Evolutionary conservation across 2,888 invertebrate species (phyloP), one percentile per base, ranked within the genome.

Genomic region (Microctonus aethiopoides): DNA sequence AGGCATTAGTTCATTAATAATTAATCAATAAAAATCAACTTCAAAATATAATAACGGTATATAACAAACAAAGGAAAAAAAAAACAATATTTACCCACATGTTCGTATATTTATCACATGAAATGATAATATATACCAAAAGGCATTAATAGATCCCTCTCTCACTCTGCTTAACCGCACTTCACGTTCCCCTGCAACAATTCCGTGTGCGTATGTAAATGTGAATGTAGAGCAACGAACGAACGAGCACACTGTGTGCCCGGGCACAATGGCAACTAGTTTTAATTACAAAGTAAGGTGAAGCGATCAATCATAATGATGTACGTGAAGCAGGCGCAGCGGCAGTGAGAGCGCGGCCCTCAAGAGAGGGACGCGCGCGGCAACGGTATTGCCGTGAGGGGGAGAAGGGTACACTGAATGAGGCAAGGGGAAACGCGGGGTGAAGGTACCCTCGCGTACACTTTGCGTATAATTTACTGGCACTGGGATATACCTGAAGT

Each of bases 301-400:
- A 86, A 86, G 84, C 85, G 85, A 87, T 87, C 87, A 87, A 87
- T 87, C 87, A 87, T 86, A 85, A 87, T 87, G 87, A 87, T 87
- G 87, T 86, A 87, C 86, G 87, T 84, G 84, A 83, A 84, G 84
- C 86, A 85, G 84, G 82, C 82, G 84, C 83, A 81, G 83, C 65
- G 68, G 63, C 59, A 41, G 63, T 32, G 54, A 66, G n/a, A n/a
- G 61, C 52, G 67, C 32, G 26, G n/a, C 41, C 54, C 65, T 64
- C 36, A 24, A 59, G 69, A 66, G 39, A 67, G 63, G 51, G 56
- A 41, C 39, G 70, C 46, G 46, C 46, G 46, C 16, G 16, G 46
- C 16, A 46, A 46, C 46, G 46, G 46, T 46, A 46, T 46, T 46
- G 46, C 20, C n/a, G n/a, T n/a, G n/a, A n/a, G n/a, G n/a, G n/a